phyloP scores from a whole-genome alignment of 2,888 invertebrate species.

The Prosopocoilus inquinatus region DNA sequence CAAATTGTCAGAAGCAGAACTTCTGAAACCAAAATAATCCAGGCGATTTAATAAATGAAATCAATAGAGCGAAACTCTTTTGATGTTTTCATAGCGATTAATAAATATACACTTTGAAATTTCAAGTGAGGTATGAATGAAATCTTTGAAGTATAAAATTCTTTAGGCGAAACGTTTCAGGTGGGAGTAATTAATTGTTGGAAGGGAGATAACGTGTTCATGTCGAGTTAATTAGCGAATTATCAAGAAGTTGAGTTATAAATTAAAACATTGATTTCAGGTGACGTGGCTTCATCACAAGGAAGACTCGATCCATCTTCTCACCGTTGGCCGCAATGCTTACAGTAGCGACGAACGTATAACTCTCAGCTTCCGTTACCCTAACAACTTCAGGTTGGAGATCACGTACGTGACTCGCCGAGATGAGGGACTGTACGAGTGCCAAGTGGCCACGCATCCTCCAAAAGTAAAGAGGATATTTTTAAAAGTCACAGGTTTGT shows the following conservation, averaged over 20 bases:
- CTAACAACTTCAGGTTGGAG: constrained; percentile 63
- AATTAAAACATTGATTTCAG: constrained; percentile 44
- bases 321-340: constrained; percentile 58
- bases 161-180: too few species aligned
- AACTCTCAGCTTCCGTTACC: constrained; percentile 59
- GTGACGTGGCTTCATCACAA: constrained; percentile 62
- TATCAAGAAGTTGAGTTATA: not conserved
- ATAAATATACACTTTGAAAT: too few species aligned
- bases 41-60: too few species aligned
- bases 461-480: constrained; percentile 60
- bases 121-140: too few species aligned
- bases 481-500: constrained; percentile 55
- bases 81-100: too few species aligned
- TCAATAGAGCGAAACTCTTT: too few species aligned
- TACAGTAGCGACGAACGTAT: constrained; percentile 61
- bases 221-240: not conserved
- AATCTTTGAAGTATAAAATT: too few species aligned
- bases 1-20: too few species aligned
- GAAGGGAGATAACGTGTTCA: too few species aligned
- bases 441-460: constrained; percentile 65
- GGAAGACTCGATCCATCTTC: constrained; percentile 57
- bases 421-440: constrained; percentile 64
- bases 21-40: too few species aligned
- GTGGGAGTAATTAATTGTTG: too few species aligned
- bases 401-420: constrained; percentile 59